These are phyloP conservation scores for Casuarius casuarius DNA, from an alignment of 2,113 vertebrate species.

Conservation along the genomic window DNA sequence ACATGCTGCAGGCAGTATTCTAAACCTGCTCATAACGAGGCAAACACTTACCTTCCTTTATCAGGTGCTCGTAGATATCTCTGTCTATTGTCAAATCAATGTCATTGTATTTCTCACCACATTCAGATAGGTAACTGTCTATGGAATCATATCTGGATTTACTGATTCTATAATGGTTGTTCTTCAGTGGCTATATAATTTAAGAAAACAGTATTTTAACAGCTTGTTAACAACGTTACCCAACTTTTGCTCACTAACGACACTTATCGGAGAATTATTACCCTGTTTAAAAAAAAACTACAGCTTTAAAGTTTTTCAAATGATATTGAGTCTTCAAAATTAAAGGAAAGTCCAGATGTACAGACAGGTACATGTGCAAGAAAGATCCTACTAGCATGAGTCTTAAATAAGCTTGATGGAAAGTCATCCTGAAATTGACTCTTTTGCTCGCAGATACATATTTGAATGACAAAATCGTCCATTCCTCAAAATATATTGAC, in stretches of 20 bases:
- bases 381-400: background rate
- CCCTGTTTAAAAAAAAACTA: slow-evolving; percentile 30
- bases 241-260: slow-evolving; percentile 61
- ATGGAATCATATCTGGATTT: slow-evolving; percentile 99
- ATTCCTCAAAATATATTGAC: background rate
- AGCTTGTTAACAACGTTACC: slow-evolving; percentile 65
- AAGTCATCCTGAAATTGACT: background rate
- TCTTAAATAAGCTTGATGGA: slow-evolving; percentile 14
- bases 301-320: slow-evolving; percentile 4
- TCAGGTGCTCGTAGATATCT: slow-evolving; percentile 90
- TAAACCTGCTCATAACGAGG: slow-evolving; percentile 37
- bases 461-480: background rate
- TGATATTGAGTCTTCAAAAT: background rate
- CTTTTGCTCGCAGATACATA: background rate
- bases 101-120: slow-evolving; percentile 98
- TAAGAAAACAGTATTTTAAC: slow-evolving; percentile 72
- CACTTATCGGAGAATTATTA: slow-evolving; percentile 49
- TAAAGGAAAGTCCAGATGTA: background rate
- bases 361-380: background rate
- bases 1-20: slow-evolving; percentile 39
- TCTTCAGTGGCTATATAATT: slow-evolving; percentile 90
- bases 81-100: slow-evolving; percentile 94
- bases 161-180: slow-evolving; percentile 92
- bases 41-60: slow-evolving; percentile 86
- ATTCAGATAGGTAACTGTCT: slow-evolving; percentile 96